A percentile compares a stretch with the other conserved stretches of the same genome.
Conservation (phyloP, 2,797 vertebrate species). For the Anableps anableps region DNA sequence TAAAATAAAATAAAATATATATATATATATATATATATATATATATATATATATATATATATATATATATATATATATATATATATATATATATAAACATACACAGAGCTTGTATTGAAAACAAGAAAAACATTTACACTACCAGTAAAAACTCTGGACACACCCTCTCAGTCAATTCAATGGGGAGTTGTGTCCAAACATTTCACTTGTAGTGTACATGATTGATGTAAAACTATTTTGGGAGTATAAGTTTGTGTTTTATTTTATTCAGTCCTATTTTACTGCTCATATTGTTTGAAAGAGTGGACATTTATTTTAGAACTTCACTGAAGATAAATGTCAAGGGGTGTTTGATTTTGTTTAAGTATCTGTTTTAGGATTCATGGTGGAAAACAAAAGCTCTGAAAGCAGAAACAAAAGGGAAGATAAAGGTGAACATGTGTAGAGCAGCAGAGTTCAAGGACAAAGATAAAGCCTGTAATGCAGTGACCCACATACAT, state of each 20-base stretch:
- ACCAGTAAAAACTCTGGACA: no score
- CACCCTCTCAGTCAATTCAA: no score
- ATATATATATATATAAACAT: background rate
- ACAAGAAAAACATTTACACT: background rate
- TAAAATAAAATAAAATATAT: no score
- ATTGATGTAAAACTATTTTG: no score
- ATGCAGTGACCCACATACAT: slow-evolving; percentile 19
- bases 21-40: background rate
- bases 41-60: no score
- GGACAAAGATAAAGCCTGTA: slow-evolving; percentile 1
- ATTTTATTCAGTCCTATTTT: no score
- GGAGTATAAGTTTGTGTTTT: no score
- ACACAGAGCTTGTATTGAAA: background rate
- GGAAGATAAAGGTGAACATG: background rate
- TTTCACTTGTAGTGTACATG: no score
- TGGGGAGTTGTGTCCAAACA: no score
- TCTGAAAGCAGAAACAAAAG: background rate
- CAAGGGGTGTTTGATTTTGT: background rate
- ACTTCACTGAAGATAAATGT: background rate
- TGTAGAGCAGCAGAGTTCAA: slow-evolving; percentile 1
- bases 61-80: no score
- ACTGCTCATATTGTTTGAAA: background rate
- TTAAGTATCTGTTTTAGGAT: background rate
- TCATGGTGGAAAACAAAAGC: background rate
- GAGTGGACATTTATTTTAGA: background rate